Percentiles rank a stretch among this genome's conserved stretches.
These are phyloP conservation scores for Catharus fuscescens DNA, from an alignment of 2,113 vertebrate genomes.

Conservation along the genomic window DNA sequence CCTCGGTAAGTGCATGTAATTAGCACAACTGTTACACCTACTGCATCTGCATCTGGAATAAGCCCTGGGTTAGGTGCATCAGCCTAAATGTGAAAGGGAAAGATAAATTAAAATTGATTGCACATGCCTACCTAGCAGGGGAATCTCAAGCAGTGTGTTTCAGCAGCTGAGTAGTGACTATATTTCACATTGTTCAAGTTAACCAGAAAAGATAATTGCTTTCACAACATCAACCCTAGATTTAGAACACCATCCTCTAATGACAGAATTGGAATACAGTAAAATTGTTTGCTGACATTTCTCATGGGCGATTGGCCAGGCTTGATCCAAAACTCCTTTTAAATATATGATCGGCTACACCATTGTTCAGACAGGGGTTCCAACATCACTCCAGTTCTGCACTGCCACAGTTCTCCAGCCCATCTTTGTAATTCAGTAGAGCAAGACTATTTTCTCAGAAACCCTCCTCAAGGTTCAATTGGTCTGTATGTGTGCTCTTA, in stretches of 20 bases:
- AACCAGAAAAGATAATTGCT: not conserved
- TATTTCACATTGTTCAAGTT: not conserved
- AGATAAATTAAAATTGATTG: not conserved
- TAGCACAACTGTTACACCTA: slow-evolving; percentile 84
- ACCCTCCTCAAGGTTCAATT: not conserved
- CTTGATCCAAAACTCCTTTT: not conserved
- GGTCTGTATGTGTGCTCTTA: not conserved
- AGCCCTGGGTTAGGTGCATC: slow-evolving; percentile 84
- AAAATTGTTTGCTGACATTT: not conserved
- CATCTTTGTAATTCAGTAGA: not conserved
- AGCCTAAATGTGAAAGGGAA: slow-evolving; percentile 69
- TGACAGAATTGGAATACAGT: not conserved
- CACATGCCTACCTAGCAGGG: not conserved
- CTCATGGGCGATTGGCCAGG: not conserved
- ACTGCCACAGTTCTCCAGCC: not conserved
- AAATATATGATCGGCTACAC: not conserved
- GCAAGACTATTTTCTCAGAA: no score
- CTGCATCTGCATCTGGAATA: slow-evolving; percentile 85
- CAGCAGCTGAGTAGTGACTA: not conserved
- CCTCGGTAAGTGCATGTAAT: slow-evolving; percentile 85
- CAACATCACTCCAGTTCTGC: not conserved
- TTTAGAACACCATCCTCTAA: not conserved
- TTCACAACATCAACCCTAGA: not conserved
- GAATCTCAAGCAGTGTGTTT: not conserved
- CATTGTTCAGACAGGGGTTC: not conserved